Evolutionary conservation across 2,797 vertebrate genomes (phyloP).

Genomic region (Rhinogobio ventralis): DNA sequence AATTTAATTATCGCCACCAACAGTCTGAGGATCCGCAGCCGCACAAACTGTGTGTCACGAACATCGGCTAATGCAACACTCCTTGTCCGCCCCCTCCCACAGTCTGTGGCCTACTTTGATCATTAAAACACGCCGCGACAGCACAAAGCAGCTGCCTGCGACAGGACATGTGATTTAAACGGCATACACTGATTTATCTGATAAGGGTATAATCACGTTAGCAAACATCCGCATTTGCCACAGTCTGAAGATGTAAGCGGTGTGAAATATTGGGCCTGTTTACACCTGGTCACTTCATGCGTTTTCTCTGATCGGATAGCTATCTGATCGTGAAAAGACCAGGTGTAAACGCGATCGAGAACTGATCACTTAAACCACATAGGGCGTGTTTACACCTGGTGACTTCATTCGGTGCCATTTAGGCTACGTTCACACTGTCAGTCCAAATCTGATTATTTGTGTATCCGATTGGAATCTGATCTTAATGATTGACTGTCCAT

Average conservation of each 20-base stretch:
- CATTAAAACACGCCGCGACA: slow-evolving; percentile 9
- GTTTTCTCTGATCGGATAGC: not conserved
- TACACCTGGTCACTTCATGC: not conserved
- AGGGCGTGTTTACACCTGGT: too few relatives aligned
- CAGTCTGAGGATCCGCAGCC: slow-evolving; percentile 5
- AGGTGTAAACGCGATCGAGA: too few relatives aligned
- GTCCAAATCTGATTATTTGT: too few relatives aligned
- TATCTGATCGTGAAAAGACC: too few relatives aligned
- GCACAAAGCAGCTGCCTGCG: not conserved
- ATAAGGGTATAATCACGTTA: slow-evolving; percentile 1
- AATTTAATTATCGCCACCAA: slow-evolving; percentile 71
- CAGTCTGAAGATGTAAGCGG: not conserved
- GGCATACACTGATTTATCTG: not conserved
- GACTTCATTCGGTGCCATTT: too few relatives aligned
- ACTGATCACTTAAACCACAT: too few relatives aligned
- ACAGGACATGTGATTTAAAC: slow-evolving; percentile 9
- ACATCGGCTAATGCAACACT: not conserved
- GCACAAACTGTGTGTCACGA: slow-evolving; percentile 2
- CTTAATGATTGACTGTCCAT: too few relatives aligned
- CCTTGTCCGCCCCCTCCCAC: not conserved
- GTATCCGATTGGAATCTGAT: too few relatives aligned
- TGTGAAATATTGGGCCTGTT: not conserved
- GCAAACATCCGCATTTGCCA: slow-evolving; percentile 10
- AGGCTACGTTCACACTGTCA: too few relatives aligned
- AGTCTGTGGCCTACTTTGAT: slow-evolving; percentile 22